Conservation (phyloP, 2,113 vertebrate genomes). For the Laterallus jamaicensis region DNA sequence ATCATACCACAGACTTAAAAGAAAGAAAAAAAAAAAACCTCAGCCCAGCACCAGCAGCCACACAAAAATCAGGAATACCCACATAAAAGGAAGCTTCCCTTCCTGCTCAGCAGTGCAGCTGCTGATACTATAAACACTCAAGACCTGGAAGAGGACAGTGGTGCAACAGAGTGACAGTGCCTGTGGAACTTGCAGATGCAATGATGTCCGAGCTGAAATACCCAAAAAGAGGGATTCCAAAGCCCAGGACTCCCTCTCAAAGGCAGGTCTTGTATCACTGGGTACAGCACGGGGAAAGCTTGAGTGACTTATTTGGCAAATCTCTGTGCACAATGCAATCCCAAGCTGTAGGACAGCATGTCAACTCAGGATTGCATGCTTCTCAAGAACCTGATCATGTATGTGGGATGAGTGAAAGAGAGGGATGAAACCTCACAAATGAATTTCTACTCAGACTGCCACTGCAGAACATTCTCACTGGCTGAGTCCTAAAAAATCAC, state of each 20-base stretch:
- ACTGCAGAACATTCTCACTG: neutral
- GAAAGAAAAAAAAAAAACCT: slow-evolving; percentile 29
- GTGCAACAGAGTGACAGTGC: neutral
- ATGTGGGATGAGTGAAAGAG: neutral
- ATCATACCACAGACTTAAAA: slow-evolving; percentile 49
- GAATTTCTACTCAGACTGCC: neutral
- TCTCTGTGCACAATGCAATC: neutral
- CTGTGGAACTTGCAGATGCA: neutral
- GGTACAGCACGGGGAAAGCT: neutral
- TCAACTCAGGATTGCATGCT: neutral
- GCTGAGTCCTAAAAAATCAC: neutral
- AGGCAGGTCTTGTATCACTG: neutral
- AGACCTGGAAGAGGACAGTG: neutral
- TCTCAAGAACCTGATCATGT: neutral
- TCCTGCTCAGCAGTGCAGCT: slow-evolving; percentile 36
- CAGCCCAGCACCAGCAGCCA: slow-evolving; percentile 47
- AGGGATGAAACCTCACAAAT: neutral
- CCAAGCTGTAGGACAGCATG: neutral
- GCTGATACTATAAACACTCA: neutral
- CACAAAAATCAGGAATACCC: slow-evolving; percentile 64
- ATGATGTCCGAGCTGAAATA: neutral
- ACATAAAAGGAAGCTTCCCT: slow-evolving; percentile 54
- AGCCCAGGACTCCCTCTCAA: neutral
- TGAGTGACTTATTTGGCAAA: neutral
- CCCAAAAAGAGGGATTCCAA: neutral